Conservation (phyloP, 2,888 invertebrate species). For the Charanyca ferruginea region DNA sequence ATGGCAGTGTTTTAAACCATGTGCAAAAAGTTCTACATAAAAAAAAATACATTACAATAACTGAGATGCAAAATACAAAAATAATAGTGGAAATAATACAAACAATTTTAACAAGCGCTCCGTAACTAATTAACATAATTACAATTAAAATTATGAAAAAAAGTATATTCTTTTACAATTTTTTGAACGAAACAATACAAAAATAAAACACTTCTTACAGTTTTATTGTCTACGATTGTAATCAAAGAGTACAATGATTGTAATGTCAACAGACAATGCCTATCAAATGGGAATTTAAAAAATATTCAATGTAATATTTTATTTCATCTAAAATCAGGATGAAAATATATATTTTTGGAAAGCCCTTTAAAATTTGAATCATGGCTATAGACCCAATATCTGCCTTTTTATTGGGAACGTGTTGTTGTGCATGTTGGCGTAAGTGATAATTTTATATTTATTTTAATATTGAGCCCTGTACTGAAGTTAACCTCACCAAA, state of each 20-base stretch:
- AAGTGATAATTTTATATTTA: slow-evolving; percentile 61
- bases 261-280: slow-evolving; percentile 1
- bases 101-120: slow-evolving; percentile 16
- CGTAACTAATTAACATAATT: neutral
- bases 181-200: neutral
- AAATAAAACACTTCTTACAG: neutral
- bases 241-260: slow-evolving; percentile 14
- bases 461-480: neutral
- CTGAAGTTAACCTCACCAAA: no score
- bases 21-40: slow-evolving; percentile 9
- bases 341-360: slow-evolving; percentile 5
- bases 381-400: slow-evolving; percentile 75
- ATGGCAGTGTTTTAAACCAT: slow-evolving; percentile 52
- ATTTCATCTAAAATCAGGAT: slow-evolving; percentile 4
- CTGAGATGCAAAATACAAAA: neutral
- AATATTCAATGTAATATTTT: neutral
- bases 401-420: slow-evolving; percentile 75
- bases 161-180: neutral
- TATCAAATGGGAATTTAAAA: slow-evolving; percentile 19
- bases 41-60: slow-evolving; percentile 15
- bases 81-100: slow-evolving; percentile 5
- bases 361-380: neutral
- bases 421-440: slow-evolving; percentile 82
- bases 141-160: neutral
- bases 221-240: neutral